phyloP scores from a whole-genome alignment of 2,888 invertebrate genomes.

The Apamea anceps region DNA sequence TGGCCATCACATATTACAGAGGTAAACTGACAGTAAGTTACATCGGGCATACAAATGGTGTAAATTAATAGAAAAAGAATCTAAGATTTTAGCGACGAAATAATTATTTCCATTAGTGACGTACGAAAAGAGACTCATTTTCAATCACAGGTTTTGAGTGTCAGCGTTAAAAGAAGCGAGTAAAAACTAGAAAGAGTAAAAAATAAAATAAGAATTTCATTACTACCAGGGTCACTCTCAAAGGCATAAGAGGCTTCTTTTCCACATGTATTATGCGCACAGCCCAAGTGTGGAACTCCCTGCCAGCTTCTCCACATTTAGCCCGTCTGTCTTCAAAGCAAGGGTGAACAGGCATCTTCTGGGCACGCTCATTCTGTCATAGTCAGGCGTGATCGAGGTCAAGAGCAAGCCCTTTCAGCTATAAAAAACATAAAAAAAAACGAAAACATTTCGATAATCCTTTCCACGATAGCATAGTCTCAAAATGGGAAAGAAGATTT shows the following conservation, averaged over 20 bases:
- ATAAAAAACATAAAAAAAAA: background rate
- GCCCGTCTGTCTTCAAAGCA: too few species aligned
- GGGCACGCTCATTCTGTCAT: background rate
- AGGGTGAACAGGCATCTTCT: too few species aligned
- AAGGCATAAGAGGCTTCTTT: background rate
- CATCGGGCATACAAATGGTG: background rate
- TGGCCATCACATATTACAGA: background rate
- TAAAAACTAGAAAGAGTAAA: too few species aligned
- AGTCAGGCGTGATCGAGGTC: background rate
- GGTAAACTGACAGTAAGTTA: background rate
- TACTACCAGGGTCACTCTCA: background rate
- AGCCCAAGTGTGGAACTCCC: too few species aligned
- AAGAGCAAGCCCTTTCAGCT: background rate
- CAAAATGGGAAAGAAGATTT: background rate
- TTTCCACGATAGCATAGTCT: background rate
- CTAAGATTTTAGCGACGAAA: background rate
- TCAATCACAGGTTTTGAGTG: background rate
- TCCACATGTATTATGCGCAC: too few species aligned
- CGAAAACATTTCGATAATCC: background rate
- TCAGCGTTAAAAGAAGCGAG: background rate
- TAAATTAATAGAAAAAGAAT: background rate
- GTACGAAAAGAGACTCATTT: background rate
- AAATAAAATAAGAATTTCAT: background rate
- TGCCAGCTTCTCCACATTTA: too few species aligned
- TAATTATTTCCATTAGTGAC: background rate